Conservation (phyloP, 1,140 invertebrate species). For the Nephila pilipes region DNA sequence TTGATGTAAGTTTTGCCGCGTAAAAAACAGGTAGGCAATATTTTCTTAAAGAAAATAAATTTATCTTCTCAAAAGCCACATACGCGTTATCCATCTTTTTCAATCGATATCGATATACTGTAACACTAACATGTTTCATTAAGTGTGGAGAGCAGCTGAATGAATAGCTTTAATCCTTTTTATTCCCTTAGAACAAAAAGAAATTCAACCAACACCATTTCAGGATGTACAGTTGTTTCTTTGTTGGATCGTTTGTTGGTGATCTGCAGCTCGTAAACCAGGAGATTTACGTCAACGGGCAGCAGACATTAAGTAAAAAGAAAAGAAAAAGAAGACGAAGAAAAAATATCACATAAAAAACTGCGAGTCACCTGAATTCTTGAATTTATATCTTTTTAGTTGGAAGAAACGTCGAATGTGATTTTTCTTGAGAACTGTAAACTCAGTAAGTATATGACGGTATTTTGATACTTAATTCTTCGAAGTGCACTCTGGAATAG, state of each 20-base stretch:
- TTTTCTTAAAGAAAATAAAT: too few relatives aligned
- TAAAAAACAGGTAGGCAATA: too few relatives aligned
- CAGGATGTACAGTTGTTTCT: conserved; percentile 49
- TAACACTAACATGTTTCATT: too few relatives aligned
- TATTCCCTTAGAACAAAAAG: background rate
- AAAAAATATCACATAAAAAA: conserved; percentile 58
- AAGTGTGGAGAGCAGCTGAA: too few relatives aligned
- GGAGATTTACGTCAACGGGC: conserved; percentile 64
- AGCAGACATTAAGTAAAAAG: background rate
- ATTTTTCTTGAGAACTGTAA: conserved; percentile 74
- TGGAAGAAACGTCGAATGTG: conserved; percentile 50
- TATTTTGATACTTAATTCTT: conserved; percentile 76
- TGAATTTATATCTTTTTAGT: conserved; percentile 74
- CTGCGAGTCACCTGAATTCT: conserved; percentile 52
- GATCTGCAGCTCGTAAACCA: conserved; percentile 64
- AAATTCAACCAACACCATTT: background rate
- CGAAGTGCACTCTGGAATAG: conserved; percentile 61
- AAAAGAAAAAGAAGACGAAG: background rate
- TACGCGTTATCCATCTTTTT: too few relatives aligned
- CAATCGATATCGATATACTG: too few relatives aligned
- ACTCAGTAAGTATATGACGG: conserved; percentile 43
- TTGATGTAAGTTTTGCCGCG: too few relatives aligned
- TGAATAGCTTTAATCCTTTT: too few relatives aligned
- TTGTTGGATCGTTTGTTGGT: conserved; percentile 49
- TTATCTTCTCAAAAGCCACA: too few relatives aligned